phyloP scores from a whole-genome alignment of 2,888 invertebrate genomes.

The Germaria angustata region DNA sequence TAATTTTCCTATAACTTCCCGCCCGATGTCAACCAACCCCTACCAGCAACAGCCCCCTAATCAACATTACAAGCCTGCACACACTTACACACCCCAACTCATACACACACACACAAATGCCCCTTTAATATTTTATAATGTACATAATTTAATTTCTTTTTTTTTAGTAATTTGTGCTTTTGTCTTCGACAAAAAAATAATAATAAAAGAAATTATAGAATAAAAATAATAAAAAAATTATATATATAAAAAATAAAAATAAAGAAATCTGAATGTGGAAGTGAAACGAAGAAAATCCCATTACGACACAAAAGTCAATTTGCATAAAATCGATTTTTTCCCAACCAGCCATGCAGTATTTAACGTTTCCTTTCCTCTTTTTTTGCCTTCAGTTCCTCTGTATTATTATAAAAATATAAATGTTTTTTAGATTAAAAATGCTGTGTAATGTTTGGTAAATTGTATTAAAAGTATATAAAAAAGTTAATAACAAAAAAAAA shows the following conservation, averaged over 20 bases:
- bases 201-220: conserved; percentile 65
- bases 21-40: background rate
- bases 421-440: conserved; percentile 67
- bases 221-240: conserved; percentile 58
- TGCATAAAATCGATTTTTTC: conserved; percentile 79
- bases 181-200: conserved; percentile 52
- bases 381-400: conserved; percentile 36
- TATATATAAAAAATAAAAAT: conserved; percentile 34
- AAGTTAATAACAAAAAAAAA: no score
- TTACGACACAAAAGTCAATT: conserved; percentile 76
- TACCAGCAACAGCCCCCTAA: background rate
- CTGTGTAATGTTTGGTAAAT: conserved; percentile 67
- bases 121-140: conserved; percentile 64
- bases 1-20: background rate
- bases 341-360: conserved; percentile 50
- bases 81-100: background rate
- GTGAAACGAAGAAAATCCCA: conserved; percentile 59
- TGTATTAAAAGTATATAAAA: conserved; percentile 62
- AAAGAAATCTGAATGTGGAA: conserved; percentile 50
- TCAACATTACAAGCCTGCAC: background rate
- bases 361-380: conserved; percentile 19
- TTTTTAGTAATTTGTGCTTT: conserved; percentile 60
- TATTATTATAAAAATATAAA: conserved; percentile 64
- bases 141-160: conserved; percentile 7
- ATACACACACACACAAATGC: conserved; percentile 7